Evolutionary conservation across 2,888 invertebrate genomes (phyloP).

Genomic region (Acleris holmiana): DNA sequence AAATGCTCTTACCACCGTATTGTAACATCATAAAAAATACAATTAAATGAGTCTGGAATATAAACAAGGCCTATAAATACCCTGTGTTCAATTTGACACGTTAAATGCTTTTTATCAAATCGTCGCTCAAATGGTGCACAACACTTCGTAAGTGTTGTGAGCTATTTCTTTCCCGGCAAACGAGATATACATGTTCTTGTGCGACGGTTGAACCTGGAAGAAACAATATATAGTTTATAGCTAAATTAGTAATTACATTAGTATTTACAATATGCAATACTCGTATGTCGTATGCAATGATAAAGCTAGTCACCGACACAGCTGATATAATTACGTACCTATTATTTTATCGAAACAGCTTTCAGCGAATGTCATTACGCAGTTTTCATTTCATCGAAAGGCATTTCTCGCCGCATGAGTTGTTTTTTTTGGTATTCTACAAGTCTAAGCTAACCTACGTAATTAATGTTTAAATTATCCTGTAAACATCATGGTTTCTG

Average conservation of each 20-base stretch:
- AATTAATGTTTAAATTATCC: no score
- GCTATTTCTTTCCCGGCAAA: conserved; percentile 69
- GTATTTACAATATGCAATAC: background rate
- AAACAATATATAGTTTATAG: conserved; percentile 31
- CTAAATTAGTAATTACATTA: background rate
- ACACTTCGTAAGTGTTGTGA: conserved; percentile 65
- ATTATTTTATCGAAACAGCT: no score
- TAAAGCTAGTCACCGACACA: no score
- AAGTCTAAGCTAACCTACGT: no score
- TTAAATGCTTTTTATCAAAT: background rate
- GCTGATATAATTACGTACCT: no score
- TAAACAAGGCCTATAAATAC: background rate
- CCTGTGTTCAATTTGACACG: background rate
- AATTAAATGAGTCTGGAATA: background rate
- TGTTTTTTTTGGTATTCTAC: no score
- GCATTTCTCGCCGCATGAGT: no score
- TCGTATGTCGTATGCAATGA: no score
- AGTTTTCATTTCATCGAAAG: no score
- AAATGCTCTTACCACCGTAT: background rate
- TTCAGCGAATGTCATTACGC: no score
- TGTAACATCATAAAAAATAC: background rate
- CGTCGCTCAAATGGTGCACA: conserved; percentile 57
- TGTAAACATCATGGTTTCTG: no score
- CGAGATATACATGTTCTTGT: conserved; percentile 68
- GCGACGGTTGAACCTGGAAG: conserved; percentile 72